Evolutionary conservation across 1,140 invertebrate genomes (phyloP).

Genomic region (Drosophila navojoa): DNA sequence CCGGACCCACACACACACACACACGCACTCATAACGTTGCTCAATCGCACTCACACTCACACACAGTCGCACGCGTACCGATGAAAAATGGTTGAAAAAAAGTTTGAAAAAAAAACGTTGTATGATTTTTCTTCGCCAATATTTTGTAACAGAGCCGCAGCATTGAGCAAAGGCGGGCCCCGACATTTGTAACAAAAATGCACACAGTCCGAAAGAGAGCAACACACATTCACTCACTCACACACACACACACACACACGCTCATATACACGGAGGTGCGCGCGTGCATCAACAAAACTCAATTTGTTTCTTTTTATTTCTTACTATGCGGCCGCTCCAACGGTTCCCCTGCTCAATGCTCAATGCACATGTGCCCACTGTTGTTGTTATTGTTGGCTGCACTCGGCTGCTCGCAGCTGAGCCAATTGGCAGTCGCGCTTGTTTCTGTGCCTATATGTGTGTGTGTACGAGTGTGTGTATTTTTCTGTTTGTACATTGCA

Average conservation of each 20-base stretch:
- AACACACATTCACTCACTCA: slow-evolving; percentile 15
- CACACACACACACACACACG: background rate
- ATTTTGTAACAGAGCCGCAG: slow-evolving; percentile 83
- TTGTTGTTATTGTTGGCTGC: slow-evolving; percentile 23
- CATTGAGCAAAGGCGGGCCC: slow-evolving; percentile 43
- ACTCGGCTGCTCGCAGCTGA: slow-evolving; percentile 16
- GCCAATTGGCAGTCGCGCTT: slow-evolving; percentile 20
- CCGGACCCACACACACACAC: slow-evolving; percentile 16
- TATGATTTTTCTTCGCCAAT: slow-evolving; percentile 84
- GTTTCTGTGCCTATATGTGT: slow-evolving; percentile 4
- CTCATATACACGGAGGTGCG: slow-evolving; percentile 1
- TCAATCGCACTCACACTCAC: slow-evolving; percentile 18
- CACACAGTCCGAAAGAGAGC: slow-evolving; percentile 39
- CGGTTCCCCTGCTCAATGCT: slow-evolving; percentile 47
- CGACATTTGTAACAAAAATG: slow-evolving; percentile 72
- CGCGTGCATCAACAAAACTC: slow-evolving; percentile 16
- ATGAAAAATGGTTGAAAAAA: slow-evolving; percentile 83
- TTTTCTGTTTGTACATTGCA: slow-evolving; percentile 32
- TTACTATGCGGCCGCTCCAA: slow-evolving; percentile 26
- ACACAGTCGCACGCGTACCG: slow-evolving; percentile 47
- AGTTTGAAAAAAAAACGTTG: slow-evolving; percentile 81
- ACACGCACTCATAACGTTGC: background rate
- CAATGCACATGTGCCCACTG: slow-evolving; percentile 35
- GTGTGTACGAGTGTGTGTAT: slow-evolving; percentile 1
- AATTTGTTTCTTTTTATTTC: slow-evolving; percentile 53